Conservation (phyloP, 2,113 vertebrate genomes). For the Cranoglanis bouderius region DNA sequence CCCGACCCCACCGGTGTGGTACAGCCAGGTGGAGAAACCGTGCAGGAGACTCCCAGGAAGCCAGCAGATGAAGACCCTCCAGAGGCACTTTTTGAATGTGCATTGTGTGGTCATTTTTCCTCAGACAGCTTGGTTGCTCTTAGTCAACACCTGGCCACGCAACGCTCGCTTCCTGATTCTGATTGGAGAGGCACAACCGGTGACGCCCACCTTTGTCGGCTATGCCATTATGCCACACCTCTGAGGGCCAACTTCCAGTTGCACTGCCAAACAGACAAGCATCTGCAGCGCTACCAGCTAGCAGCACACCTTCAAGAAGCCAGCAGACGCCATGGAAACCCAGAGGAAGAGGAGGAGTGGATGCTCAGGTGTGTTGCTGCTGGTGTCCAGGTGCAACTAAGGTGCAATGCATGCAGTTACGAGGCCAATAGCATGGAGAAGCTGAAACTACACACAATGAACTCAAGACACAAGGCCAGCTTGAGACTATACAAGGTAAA, state of each 20-base stretch:
- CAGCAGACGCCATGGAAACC: conserved; percentile 44
- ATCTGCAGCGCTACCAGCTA: conserved; percentile 93
- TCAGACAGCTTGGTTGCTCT: conserved; percentile 91
- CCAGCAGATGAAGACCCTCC: conserved; percentile 51
- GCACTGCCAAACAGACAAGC: conserved; percentile 92
- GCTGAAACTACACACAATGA: conserved; percentile 89
- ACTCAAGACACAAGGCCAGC: conserved; percentile 91
- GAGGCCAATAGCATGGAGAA: conserved; percentile 97
- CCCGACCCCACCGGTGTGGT: conserved; percentile 63
- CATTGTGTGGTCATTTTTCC: conserved; percentile 93
- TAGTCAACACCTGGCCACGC: conserved; percentile 88
- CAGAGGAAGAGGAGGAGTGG: conserved; percentile 74
- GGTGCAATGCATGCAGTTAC: conserved; percentile 94
- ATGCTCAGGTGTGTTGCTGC: conserved; percentile 87
- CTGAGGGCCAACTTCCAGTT: conserved; percentile 98
- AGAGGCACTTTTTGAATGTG: conserved; percentile 91
- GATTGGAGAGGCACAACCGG: conserved; percentile 93
- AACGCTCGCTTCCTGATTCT: conserved; percentile 89
- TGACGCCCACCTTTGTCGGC: conserved; percentile 92
- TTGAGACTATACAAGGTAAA: conserved; percentile 93
- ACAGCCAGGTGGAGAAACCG: conserved; percentile 60
- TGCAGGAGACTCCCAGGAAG: conserved; percentile 79
- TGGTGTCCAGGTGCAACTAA: conserved; percentile 90
- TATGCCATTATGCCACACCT: conserved; percentile 95
- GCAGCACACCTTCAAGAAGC: conserved; percentile 94